Conservation (phyloP, 2,888 invertebrate genomes). For the Encarsia formosa region DNA sequence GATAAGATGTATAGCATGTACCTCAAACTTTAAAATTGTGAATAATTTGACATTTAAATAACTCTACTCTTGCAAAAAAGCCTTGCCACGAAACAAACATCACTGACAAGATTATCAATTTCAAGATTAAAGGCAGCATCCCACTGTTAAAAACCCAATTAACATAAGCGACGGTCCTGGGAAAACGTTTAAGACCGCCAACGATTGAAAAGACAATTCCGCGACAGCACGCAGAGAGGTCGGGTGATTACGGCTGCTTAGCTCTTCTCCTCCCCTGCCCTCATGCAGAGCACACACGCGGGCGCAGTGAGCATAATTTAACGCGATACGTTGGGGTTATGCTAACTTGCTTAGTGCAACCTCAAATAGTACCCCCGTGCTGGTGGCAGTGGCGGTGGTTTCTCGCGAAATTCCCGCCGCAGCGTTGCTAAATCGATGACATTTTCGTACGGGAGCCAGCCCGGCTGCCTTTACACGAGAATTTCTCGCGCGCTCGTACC, state of each 20-base stretch:
- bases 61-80: too few relatives aligned
- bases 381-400: not conserved
- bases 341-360: constrained; percentile 51
- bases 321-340: constrained; percentile 50
- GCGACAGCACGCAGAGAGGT: constrained; percentile 25
- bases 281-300: constrained; percentile 7
- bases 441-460: constrained; percentile 19
- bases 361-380: constrained; percentile 41
- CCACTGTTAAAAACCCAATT: too few relatives aligned
- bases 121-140: too few relatives aligned
- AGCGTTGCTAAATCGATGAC: constrained; percentile 31
- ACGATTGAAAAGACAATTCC: constrained; percentile 27
- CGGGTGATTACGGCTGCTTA: constrained; percentile 39
- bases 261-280: constrained; percentile 3
- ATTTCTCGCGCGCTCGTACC: constrained; percentile 15
- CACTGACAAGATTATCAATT: too few relatives aligned
- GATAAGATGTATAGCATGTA: too few relatives aligned
- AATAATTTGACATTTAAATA: too few relatives aligned
- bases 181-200: too few relatives aligned
- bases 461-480: constrained; percentile 20
- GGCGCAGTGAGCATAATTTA: constrained; percentile 48
- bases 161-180: too few relatives aligned
- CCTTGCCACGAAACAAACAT: too few relatives aligned
- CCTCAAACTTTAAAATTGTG: too few relatives aligned
- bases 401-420: constrained; percentile 24